Evolutionary conservation across 2,797 vertebrate species (phyloP), one percentile per base, ranked within the genome.

Genomic region (Falco novaeseelandiae): DNA sequence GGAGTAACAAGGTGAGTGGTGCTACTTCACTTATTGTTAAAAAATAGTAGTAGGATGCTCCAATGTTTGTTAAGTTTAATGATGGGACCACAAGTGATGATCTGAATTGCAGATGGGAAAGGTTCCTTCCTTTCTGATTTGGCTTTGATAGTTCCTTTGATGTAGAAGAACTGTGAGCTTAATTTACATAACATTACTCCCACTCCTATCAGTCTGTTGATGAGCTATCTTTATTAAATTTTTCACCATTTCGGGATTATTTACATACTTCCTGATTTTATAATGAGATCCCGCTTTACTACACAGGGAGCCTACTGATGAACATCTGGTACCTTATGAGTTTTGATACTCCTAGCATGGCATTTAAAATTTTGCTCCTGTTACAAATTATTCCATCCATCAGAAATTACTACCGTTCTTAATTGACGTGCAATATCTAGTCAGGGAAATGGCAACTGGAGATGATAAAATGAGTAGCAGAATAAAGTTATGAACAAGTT

Each of bases 71-170:
- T 62, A 80, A 85, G 73, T 73, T 79, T 74, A 74, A 40, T 59
- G 46, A 69, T 66, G 83, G 67, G 81, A 88, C 91, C 82, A 87
- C 66, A 95, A 88, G 27, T 79, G 71, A 73, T 71, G 87, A 92
- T 91, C 84, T 89, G 73, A 97, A 93, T 96, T 96, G 90, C 93
- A 97, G 90, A 91, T 84, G 70, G 48, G 19, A 86, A 82, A 89
- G 86, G 74, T 86, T 96, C 90, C 62, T 96, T 90, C 55, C 29
- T 94, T 36, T 77, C 79, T 79, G 76, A 93, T 77, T 78, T 79
- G 62, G 85, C 90, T 94, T 95, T 95, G 67, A 82, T 77, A 90
- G 69, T 71, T 89, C 69, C 78, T 97, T 94, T 97, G 94, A 96
- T 96, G 91, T 94, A 79, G 59, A 94, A 95, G 84, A 96, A 95